These are phyloP conservation scores for Malthinus flaveolus DNA, from an alignment of 2,888 invertebrate genomes.

Conservation along the genomic window DNA sequence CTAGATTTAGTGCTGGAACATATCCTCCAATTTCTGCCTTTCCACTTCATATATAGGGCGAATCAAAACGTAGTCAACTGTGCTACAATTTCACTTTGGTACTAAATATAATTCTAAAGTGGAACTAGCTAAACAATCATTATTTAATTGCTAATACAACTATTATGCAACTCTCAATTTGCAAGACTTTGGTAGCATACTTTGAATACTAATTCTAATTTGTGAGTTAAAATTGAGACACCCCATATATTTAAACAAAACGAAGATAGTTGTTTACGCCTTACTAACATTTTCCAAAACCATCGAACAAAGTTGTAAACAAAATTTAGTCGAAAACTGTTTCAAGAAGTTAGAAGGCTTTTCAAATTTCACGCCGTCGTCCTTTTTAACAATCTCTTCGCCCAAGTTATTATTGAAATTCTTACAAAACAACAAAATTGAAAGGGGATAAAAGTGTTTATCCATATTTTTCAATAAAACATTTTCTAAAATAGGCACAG, in stretches of 20 bases:
- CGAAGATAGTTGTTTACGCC: constrained; percentile 39
- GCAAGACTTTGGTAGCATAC: no score
- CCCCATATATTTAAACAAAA: no score
- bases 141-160: no score
- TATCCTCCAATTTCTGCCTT: no score
- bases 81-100: no score
- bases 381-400: constrained; percentile 46
- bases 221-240: no score
- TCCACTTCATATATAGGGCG: no score
- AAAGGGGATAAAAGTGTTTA: constrained; percentile 55
- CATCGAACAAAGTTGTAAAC: constrained; percentile 55
- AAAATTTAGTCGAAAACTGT: constrained; percentile 55
- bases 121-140: no score
- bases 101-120: no score
- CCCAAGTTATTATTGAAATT: constrained; percentile 50
- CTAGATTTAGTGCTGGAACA: not conserved
- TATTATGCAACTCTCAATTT: no score
- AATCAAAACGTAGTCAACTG: no score
- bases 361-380: constrained; percentile 38
- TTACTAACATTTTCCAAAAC: constrained; percentile 55
- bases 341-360: constrained; percentile 53
- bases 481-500: constrained; percentile 50
- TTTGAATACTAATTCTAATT: no score
- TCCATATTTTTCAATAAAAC: constrained; percentile 54
- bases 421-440: constrained; percentile 54